Evolutionary conservation across 2,113 vertebrate species (phyloP).

Genomic region (Apaloderma vittatum): DNA sequence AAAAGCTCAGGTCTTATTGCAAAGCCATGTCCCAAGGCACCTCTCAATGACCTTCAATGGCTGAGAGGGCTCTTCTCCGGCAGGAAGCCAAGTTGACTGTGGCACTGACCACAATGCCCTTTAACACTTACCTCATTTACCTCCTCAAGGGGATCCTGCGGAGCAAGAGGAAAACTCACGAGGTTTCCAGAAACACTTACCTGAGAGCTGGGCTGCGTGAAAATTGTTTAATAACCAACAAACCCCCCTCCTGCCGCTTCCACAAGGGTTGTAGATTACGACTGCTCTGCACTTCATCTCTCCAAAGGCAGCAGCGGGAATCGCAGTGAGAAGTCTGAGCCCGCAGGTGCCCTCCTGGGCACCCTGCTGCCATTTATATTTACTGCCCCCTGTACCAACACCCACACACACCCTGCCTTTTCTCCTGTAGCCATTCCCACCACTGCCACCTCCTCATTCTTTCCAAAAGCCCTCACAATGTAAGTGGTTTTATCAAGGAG

Average conservation of each 20-base stretch:
- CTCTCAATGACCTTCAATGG: background rate
- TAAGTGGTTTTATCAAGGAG: background rate
- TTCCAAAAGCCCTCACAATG: background rate
- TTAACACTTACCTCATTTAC: background rate
- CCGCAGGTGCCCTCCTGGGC: background rate
- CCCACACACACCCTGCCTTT: background rate
- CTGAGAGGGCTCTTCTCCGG: background rate
- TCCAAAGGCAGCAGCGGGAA: background rate
- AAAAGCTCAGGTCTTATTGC: background rate
- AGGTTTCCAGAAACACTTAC: background rate
- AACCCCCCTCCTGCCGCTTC: background rate
- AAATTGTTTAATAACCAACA: background rate
- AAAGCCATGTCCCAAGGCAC: background rate
- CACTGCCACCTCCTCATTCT: background rate
- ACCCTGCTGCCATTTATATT: background rate
- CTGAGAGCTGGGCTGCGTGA: background rate
- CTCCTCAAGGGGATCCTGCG: background rate
- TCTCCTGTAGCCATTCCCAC: background rate
- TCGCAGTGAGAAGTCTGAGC: background rate
- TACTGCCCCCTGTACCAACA: background rate
- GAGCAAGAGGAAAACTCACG: background rate
- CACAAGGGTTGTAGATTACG: background rate
- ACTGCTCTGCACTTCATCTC: background rate
- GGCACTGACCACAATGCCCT: accelerated
- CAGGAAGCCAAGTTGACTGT: background rate